phyloP scores from a whole-genome alignment of 37 sponge, comb jelly and placozoan species.

The Corticium candelabrum region DNA sequence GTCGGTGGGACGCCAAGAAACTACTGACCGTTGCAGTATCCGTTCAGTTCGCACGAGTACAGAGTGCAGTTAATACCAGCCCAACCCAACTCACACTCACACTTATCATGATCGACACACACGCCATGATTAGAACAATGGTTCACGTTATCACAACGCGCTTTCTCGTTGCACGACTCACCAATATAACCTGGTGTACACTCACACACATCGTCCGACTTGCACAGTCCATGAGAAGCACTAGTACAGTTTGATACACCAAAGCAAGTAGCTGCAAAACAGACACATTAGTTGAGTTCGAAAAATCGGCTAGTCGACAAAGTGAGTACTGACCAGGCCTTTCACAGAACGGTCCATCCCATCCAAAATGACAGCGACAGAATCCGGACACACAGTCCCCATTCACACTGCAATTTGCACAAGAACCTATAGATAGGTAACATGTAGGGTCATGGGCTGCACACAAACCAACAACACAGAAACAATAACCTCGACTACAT shows the following conservation, averaged over 20 bases:
- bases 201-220: not conserved
- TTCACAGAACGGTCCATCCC: not conserved
- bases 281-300: not conserved
- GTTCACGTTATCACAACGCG: not conserved
- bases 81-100: not conserved
- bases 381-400: not conserved
- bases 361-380: not conserved
- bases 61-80: not conserved
- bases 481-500: not conserved
- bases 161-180: not conserved
- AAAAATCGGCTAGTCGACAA: too few relatives aligned
- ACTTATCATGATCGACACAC: not conserved
- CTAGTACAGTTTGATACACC: not conserved
- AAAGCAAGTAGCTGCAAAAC: conserved; percentile 1
- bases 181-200: not conserved
- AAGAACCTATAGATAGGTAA: not conserved
- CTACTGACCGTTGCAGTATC: not conserved
- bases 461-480: not conserved
- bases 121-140: not conserved
- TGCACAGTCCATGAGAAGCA: not conserved
- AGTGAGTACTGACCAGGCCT: not conserved
- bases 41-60: not conserved
- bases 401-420: not conserved
- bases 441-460: too few relatives aligned
- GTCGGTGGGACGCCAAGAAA: too few relatives aligned